phyloP scores from a whole-genome alignment of 2,888 invertebrate genomes.

The Linyphia triangularis region DNA sequence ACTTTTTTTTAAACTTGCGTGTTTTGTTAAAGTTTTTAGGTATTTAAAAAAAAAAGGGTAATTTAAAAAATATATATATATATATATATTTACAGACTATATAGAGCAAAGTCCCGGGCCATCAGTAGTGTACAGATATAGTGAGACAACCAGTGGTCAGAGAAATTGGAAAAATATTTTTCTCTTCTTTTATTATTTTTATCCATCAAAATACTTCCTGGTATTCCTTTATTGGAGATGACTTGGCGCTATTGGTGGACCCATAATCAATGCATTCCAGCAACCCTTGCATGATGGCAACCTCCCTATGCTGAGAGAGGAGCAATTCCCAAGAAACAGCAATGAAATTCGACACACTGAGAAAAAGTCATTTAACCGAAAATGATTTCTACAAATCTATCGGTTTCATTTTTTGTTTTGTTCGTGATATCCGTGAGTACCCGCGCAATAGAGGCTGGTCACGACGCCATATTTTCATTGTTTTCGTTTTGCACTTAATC shows the following conservation, averaged over 20 bases:
- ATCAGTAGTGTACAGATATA: no score
- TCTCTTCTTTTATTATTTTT: neutral
- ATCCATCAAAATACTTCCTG: neutral
- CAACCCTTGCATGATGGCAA: neutral
- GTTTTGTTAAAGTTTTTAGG: no score
- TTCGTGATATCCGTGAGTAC: neutral
- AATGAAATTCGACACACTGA: conserved; percentile 38
- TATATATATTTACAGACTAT: no score
- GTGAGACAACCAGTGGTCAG: no score
- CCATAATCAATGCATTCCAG: conserved; percentile 20
- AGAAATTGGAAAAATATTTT: neutral
- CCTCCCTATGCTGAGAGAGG: neutral
- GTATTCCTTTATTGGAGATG: no score
- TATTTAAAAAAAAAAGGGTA: no score
- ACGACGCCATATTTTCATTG: neutral
- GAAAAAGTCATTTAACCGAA: conserved; percentile 16
- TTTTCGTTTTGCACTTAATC: neutral
- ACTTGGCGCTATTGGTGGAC: conserved; percentile 7
- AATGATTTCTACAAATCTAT: conserved; percentile 32
- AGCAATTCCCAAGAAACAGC: neutral
- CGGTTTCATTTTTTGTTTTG: neutral
- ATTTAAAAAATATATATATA: no score
- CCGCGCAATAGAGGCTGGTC: neutral
- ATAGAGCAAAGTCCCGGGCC: no score
- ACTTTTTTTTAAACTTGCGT: no score